Base-by-base conservation (phyloP, 2,888 invertebrate genomes). In the Aelia acuminata region DNA sequence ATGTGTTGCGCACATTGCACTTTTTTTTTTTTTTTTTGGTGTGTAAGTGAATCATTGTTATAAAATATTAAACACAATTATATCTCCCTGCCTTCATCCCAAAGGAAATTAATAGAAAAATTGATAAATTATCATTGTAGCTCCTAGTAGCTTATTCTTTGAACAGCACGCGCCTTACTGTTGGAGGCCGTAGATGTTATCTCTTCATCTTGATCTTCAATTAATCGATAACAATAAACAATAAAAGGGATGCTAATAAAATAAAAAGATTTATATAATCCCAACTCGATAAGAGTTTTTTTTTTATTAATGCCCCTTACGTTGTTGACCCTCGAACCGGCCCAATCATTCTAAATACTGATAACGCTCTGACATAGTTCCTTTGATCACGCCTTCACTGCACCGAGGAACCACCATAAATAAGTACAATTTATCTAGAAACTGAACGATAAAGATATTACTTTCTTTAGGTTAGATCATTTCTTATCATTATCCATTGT, bases 221-320 rank as follows among this genome's bases (percentile, higher is more conserved):
- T 47, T 43, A n/a, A 43, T 47, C 43, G 63, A 70, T 70, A 80
- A 47, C 11, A 80, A 47, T 47, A 80, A 80, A 80, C 35, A 70
- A 70, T 80, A 47, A 80, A 80, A 80, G n/a, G n/a, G 43, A 80
- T 80, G 39, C n/a, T 13, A 43, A 80, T n/a, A 80, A 80, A 80
- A n/a, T n/a, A n/a, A 80, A 80, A 80, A 43, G 39, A 43, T 35
- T 70, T 70, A 70, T 15, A 80, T 80, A 80, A 43, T 80, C 10
- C 43, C 13, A n/a, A 22, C 13, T 43, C n/a, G 80, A 80, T 80
- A 35, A 39, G 39, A 20, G 39, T 39, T 80, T 43, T 22, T 80
- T 80, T 43, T 80, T 80, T 43, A 26, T 43, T n/a, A 39, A 47
- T 43, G 43, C 35, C 43, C 8, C 80, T 43, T 39, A 80, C 39